These are phyloP conservation scores for Agriopis leucophaearia DNA, from an alignment of 2,888 invertebrate species.

Conservation along the genomic window DNA sequence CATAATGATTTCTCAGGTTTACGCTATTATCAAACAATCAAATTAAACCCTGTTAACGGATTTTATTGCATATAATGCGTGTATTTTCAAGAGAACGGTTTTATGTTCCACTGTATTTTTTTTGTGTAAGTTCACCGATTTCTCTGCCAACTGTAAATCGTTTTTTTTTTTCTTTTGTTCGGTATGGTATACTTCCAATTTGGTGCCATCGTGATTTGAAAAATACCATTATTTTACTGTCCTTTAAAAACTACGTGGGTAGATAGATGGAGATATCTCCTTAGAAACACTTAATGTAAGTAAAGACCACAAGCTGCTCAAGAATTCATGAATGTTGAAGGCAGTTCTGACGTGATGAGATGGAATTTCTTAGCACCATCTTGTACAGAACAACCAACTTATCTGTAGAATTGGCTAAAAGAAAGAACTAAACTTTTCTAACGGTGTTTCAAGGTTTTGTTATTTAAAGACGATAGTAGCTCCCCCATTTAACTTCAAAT, in stretches of 20 bases:
- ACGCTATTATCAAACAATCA: too few species aligned
- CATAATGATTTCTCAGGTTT: too few species aligned
- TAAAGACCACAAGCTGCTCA: constrained; percentile 10
- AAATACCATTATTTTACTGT: too few species aligned
- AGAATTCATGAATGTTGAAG: constrained; percentile 11
- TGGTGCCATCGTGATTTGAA: too few species aligned
- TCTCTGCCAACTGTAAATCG: too few species aligned
- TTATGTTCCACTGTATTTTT: too few species aligned
- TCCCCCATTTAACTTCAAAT: not conserved
- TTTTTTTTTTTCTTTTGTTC: too few species aligned
- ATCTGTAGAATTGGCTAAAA: not conserved
- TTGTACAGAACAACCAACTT: not conserved
- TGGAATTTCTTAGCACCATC: constrained; percentile 5
- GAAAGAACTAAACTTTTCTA: not conserved
- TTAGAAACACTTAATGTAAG: constrained; percentile 9
- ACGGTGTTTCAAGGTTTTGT: not conserved
- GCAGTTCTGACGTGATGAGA: constrained; percentile 9
- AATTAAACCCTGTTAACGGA: too few species aligned
- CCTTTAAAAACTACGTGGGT: not conserved
- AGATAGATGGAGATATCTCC: not conserved
- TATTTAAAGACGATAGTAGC: not conserved
- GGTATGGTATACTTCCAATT: too few species aligned
- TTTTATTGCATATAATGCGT: too few species aligned
- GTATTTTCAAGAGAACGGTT: too few species aligned
- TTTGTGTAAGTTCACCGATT: too few species aligned